Conservation (phyloP, 1,140 invertebrate genomes). For the Zaprionus vittiger region DNA sequence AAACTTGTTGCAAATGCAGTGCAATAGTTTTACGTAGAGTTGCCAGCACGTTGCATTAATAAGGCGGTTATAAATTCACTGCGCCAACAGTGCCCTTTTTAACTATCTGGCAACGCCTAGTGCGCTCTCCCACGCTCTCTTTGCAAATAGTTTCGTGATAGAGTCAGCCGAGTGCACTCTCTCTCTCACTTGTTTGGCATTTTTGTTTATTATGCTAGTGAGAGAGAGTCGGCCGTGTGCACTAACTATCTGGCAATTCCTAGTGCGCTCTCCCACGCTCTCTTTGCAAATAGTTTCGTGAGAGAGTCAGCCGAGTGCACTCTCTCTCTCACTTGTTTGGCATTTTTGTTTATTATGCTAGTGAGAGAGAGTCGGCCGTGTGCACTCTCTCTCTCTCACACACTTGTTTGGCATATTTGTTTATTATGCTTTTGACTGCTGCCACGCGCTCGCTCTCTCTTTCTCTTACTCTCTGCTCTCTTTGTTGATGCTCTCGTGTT, state of each 20-base stretch:
- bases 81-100: not conserved
- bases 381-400: not conserved
- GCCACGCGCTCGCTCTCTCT: not conserved
- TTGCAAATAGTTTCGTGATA: conserved; percentile 24
- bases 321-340: not conserved
- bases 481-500: conserved; percentile 17
- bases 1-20: conserved; percentile 55
- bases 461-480: conserved; percentile 11
- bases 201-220: conserved; percentile 17
- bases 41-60: not conserved
- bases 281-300: conserved; percentile 24
- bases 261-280: conserved; percentile 11
- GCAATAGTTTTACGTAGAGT: not conserved
- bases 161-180: not conserved
- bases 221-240: not conserved
- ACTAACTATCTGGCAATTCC: conserved; percentile 33
- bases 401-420: conserved; percentile 10
- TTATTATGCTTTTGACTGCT: conserved; percentile 20
- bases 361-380: not conserved
- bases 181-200: conserved; percentile 6
- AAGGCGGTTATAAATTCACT: not conserved
- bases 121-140: conserved; percentile 12
- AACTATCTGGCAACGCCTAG: conserved; percentile 34
- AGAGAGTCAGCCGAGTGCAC: not conserved
- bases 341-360: conserved; percentile 17